Evolutionary conservation across 2,888 invertebrate genomes (phyloP).

Genomic region (Syritta pipiens): DNA sequence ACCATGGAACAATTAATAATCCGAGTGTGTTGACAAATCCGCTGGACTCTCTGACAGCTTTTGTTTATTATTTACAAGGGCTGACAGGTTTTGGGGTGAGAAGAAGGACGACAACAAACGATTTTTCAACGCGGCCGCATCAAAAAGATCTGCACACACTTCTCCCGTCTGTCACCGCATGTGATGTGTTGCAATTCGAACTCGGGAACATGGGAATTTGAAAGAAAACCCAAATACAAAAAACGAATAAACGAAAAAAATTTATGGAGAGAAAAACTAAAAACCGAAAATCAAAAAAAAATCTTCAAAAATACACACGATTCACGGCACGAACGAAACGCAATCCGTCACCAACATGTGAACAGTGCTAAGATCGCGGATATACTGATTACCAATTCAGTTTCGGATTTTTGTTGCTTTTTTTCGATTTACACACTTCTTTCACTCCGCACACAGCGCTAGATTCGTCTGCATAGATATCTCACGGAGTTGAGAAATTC

Average conservation of each 20-base stretch:
- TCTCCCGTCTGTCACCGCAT: too few species aligned
- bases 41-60: not conserved
- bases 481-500: conserved; percentile 63
- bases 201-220: too few species aligned
- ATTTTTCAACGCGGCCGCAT: too few species aligned
- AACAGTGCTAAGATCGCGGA: conserved; percentile 75
- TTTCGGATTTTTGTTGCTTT: conserved; percentile 67
- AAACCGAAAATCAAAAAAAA: conserved; percentile 14
- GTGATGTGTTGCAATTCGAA: too few species aligned
- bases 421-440: conserved; percentile 44
- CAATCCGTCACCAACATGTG: conserved; percentile 75
- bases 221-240: too few species aligned
- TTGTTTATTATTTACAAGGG: not conserved
- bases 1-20: conserved; percentile 17
- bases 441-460: conserved; percentile 32
- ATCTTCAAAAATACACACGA: conserved; percentile 53
- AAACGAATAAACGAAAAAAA: not conserved
- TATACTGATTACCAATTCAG: conserved; percentile 71
- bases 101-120: too few species aligned
- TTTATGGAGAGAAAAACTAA: not conserved
- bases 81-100: not conserved
- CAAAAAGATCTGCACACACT: too few species aligned
- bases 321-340: conserved; percentile 65
- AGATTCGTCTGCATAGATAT: conserved; percentile 57
- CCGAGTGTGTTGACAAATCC: conserved; percentile 22